A percentile compares a stretch with the other conserved stretches of the same genome.
Evolutionary conservation across 2,888 invertebrate species (phyloP).

Genomic region (Meiosimyza decipiens): DNA sequence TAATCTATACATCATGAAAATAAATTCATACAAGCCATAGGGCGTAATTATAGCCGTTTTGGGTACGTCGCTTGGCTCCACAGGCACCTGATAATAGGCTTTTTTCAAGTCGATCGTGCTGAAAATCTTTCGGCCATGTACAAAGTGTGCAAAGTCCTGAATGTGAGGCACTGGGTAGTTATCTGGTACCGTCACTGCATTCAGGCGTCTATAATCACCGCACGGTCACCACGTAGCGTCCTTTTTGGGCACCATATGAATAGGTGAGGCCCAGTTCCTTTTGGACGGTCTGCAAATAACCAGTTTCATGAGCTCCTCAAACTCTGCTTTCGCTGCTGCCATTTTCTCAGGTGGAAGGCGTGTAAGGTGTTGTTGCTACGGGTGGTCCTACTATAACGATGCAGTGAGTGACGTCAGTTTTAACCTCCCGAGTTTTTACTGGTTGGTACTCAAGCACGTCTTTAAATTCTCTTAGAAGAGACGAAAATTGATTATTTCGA

Average conservation of each 20-base stretch:
- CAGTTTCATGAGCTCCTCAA: neutral
- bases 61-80: constrained; percentile 16
- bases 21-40: constrained; percentile 37
- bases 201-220: constrained; percentile 6
- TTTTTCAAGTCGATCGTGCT: constrained; percentile 28
- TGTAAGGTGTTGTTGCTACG: constrained; percentile 7
- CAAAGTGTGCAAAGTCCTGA: constrained; percentile 26
- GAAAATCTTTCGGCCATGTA: constrained; percentile 34
- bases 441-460: too few relatives aligned
- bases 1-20: constrained; percentile 36
- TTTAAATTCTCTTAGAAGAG: too few relatives aligned
- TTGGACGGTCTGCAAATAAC: too few relatives aligned
- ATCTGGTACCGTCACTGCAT: constrained; percentile 31
- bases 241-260: neutral
- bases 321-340: neutral
- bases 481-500: too few relatives aligned
- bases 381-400: neutral
- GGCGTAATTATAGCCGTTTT: constrained; percentile 38
- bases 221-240: neutral
- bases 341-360: constrained; percentile 7
- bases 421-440: neutral
- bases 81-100: constrained; percentile 30
- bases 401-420: neutral
- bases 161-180: constrained; percentile 39
- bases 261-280: neutral